These are phyloP conservation scores for Xylota sylvarum DNA, from an alignment of 2,888 invertebrate species.

Conservation along the genomic window DNA sequence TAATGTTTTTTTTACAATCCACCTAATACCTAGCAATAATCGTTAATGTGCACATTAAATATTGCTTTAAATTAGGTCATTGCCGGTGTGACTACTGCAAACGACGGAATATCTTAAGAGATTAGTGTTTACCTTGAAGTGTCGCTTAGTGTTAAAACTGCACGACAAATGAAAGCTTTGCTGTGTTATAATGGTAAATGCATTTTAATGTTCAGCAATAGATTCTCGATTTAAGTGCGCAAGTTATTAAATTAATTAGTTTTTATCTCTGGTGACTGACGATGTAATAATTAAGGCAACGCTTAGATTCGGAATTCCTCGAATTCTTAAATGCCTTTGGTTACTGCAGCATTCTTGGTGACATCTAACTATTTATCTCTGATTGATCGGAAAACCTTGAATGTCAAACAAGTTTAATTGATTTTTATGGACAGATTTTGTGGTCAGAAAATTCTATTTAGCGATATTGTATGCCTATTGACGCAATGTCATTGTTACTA, in stretches of 20 bases:
- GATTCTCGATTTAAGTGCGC: neutral
- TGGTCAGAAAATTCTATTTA: too few species aligned
- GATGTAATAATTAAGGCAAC: too few species aligned
- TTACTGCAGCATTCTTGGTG: too few species aligned
- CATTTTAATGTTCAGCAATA: neutral
- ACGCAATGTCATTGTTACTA: too few species aligned
- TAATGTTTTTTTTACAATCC: neutral
- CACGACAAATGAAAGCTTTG: neutral
- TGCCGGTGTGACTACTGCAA: neutral
- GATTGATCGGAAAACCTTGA: too few species aligned
- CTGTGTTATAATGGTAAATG: neutral
- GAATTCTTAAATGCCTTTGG: too few species aligned
- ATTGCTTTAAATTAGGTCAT: conserved; percentile 17
- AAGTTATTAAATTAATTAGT: neutral
- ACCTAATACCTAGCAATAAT: neutral
- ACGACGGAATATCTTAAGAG: neutral
- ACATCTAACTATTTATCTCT: too few species aligned
- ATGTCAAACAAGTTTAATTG: too few species aligned
- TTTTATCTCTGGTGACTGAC: neutral
- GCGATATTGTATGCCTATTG: too few species aligned
- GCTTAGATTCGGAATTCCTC: too few species aligned
- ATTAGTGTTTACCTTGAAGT: neutral
- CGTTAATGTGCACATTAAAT: neutral
- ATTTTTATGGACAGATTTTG: too few species aligned
- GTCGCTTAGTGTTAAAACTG: conserved; percentile 3